Conservation (phyloP, 2,113 vertebrate genomes). For the Herpailurus yagouaroundi region DNA sequence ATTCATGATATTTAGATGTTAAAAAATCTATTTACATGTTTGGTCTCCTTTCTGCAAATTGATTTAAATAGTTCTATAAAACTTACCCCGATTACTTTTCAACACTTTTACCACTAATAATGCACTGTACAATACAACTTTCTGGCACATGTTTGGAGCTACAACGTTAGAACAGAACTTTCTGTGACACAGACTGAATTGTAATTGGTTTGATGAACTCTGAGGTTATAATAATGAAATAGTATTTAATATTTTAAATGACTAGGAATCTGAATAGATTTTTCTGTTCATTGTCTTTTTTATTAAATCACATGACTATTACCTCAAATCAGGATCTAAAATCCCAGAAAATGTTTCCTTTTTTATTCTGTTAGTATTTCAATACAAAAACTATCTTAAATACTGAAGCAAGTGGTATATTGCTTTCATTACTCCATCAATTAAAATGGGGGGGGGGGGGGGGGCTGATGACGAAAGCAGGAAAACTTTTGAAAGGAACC, state of each 20-base stretch:
- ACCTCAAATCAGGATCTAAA: conserved; percentile 33
- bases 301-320: background rate
- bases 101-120: conserved; percentile 44
- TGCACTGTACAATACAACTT: background rate
- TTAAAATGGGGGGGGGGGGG: conserved; percentile 19
- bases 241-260: conserved; percentile 58
- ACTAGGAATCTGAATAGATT: conserved; percentile 5
- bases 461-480: background rate
- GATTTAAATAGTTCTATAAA: background rate
- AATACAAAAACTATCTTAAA: conserved; percentile 20
- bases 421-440: background rate
- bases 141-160: conserved; percentile 3
- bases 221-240: background rate
- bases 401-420: background rate
- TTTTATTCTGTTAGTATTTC: conserved; percentile 26
- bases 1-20: background rate
- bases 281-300: conserved; percentile 29
- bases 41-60: background rate
- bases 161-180: background rate
- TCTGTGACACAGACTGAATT: conserved; percentile 11
- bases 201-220: conserved; percentile 20
- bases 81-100: background rate
- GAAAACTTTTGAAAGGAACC: conserved; percentile 6
- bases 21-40: background rate
- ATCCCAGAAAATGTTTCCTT: background rate